Evolutionary conservation across 2,888 invertebrate species (phyloP).

Genomic region (Meloe dianella): DNA sequence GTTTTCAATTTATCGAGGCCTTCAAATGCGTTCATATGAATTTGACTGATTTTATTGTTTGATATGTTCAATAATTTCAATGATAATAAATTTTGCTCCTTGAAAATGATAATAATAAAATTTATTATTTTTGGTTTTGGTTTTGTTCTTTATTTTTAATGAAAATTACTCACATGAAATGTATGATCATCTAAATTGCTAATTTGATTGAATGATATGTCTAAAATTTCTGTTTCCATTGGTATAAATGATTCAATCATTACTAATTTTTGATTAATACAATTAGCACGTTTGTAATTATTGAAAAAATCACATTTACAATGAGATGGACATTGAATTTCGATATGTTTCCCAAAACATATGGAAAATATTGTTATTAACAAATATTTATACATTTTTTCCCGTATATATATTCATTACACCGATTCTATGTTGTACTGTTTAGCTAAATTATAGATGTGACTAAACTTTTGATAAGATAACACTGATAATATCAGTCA

Average conservation of each 20-base stretch:
- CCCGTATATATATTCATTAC: slow-evolving; percentile 4
- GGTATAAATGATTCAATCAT: slow-evolving; percentile 67
- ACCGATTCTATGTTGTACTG: background rate
- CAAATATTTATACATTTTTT: slow-evolving; percentile 20
- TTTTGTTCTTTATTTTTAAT: too few species aligned
- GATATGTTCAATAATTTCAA: slow-evolving; percentile 64
- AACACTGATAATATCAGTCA: slow-evolving; percentile 11
- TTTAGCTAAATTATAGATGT: slow-evolving; percentile 4
- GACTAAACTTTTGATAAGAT: slow-evolving; percentile 25
- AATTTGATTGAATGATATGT: slow-evolving; percentile 68
- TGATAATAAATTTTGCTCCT: slow-evolving; percentile 62
- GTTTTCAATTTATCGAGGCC: slow-evolving; percentile 61
- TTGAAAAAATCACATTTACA: slow-evolving; percentile 64
- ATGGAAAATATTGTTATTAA: slow-evolving; percentile 9
- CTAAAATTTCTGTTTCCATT: slow-evolving; percentile 65
- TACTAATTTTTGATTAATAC: slow-evolving; percentile 66
- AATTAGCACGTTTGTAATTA: slow-evolving; percentile 62
- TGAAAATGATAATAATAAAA: too few species aligned
- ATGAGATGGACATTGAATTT: slow-evolving; percentile 61
- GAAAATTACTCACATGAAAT: slow-evolving; percentile 63
- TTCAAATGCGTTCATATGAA: slow-evolving; percentile 68
- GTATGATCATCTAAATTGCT: slow-evolving; percentile 66
- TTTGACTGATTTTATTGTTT: slow-evolving; percentile 68
- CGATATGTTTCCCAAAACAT: slow-evolving; percentile 27
- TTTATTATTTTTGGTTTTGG: too few species aligned